Evolutionary conservation across 2,888 invertebrate species (phyloP).

Genomic region (Andricus curvator): DNA sequence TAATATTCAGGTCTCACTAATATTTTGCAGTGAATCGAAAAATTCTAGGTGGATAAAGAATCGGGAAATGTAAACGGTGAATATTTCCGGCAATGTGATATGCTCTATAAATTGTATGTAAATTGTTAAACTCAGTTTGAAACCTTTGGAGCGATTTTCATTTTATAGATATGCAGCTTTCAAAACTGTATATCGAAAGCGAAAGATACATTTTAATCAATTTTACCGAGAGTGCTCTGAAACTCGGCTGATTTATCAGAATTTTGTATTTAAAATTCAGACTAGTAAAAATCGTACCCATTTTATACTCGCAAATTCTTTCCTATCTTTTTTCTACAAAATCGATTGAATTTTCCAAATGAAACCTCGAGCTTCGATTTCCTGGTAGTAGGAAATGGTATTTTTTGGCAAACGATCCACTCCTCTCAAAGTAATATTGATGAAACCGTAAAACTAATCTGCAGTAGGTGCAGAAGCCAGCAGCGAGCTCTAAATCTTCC

Average conservation of each 20-base stretch:
- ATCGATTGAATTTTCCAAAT: not conserved
- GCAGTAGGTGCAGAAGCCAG: not conserved
- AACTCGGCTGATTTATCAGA: not conserved
- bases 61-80: not conserved
- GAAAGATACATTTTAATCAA: not conserved
- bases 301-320: too few species aligned
- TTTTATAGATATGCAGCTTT: not conserved
- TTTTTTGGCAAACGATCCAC: not conserved
- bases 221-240: not conserved
- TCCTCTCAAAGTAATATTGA: slow-evolving; percentile 1
- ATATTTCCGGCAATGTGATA: not conserved
- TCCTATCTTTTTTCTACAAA: not conserved
- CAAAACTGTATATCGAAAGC: not conserved
- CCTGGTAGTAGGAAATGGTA: not conserved
- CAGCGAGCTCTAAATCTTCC: not conserved
- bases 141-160: not conserved
- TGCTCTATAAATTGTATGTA: not conserved
- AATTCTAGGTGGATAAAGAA: not conserved
- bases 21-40: not conserved
- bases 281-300: not conserved
- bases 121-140: not conserved
- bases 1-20: not conserved
- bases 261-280: not conserved
- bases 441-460: slow-evolving; percentile 8
- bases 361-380: not conserved